These are phyloP conservation scores for Drosophila acutilabella DNA, from an alignment of 2,888 invertebrate genomes.

Conservation along the genomic window DNA sequence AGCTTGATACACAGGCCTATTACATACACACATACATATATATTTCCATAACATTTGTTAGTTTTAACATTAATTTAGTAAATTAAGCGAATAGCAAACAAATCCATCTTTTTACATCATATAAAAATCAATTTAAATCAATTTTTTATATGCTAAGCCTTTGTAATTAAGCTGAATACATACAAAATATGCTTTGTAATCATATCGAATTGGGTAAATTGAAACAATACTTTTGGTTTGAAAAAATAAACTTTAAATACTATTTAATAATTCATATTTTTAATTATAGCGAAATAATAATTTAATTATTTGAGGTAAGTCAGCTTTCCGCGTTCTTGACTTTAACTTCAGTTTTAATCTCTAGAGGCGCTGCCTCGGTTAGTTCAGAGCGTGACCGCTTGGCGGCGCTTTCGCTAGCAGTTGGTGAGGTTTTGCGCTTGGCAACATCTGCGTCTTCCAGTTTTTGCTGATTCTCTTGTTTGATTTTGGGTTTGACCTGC, in stretches of 20 bases:
- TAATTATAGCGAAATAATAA: background rate
- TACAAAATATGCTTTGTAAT: slow-evolving; percentile 42
- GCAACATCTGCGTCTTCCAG: background rate
- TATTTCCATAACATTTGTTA: slow-evolving; percentile 41
- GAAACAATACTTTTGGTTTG: slow-evolving; percentile 63
- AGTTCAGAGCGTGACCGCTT: slow-evolving; percentile 55
- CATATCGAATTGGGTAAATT: slow-evolving; percentile 54
- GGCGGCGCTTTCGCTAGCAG: slow-evolving; percentile 33
- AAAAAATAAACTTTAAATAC: slow-evolving; percentile 71
- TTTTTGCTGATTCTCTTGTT: slow-evolving; percentile 3
- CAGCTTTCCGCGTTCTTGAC: slow-evolving; percentile 13
- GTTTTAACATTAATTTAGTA: slow-evolving; percentile 50
- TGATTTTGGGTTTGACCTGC: slow-evolving; percentile 26
- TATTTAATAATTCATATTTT: slow-evolving; percentile 15
- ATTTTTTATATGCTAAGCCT: slow-evolving; percentile 66
- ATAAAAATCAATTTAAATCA: slow-evolving; percentile 58
- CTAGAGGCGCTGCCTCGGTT: slow-evolving; percentile 9
- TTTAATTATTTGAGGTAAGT: background rate
- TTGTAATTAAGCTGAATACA: slow-evolving; percentile 59
- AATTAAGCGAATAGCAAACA: slow-evolving; percentile 46
- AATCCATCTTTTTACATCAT: slow-evolving; percentile 38
- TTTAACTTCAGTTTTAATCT: slow-evolving; percentile 25
- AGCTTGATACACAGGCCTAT: slow-evolving; percentile 31
- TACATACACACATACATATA: slow-evolving; percentile 33
- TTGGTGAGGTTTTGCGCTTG: slow-evolving; percentile 42